phyloP scores from a whole-genome alignment of 92 coral and sea anemone genomes.

The Bergia sp. region DNA sequence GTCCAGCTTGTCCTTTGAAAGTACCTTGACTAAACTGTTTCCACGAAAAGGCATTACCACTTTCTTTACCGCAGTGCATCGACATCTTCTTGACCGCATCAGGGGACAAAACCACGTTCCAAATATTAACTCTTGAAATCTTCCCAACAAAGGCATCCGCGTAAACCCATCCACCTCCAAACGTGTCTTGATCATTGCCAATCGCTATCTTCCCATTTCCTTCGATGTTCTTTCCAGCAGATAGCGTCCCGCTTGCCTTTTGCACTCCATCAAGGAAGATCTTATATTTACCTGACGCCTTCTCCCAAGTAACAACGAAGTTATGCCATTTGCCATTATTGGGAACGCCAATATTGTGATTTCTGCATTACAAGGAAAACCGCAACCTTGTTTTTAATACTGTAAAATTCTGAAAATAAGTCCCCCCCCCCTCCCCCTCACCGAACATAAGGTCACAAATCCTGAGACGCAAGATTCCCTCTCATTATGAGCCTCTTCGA shows the following conservation, averaged over 20 bases:
- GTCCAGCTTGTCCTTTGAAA: conserved; percentile 38
- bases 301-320: conserved; percentile 66
- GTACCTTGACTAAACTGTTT: conserved; percentile 50
- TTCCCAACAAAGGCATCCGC: conserved; percentile 67
- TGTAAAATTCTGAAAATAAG: neutral
- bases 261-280: conserved; percentile 59
- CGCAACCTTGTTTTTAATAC: neutral
- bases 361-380: neutral
- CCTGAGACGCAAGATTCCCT: too few species aligned
- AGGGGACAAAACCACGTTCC: conserved; percentile 61
- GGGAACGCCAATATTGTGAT: conserved; percentile 24
- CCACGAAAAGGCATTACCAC: conserved; percentile 69
- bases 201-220: conserved; percentile 56
- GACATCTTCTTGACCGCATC: conserved; percentile 44
- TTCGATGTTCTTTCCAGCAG: conserved; percentile 7
- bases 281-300: conserved; percentile 34
- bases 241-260: neutral
- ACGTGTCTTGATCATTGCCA: conserved; percentile 70
- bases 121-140: conserved; percentile 66
- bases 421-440: too few species aligned
- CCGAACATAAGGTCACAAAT: too few species aligned
- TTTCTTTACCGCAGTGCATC: conserved; percentile 64
- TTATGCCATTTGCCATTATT: conserved; percentile 69
- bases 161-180: conserved; percentile 32
- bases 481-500: too few species aligned